phyloP scores from a whole-genome alignment of 2,113 vertebrate genomes.

The Carettochelys insculpta region DNA sequence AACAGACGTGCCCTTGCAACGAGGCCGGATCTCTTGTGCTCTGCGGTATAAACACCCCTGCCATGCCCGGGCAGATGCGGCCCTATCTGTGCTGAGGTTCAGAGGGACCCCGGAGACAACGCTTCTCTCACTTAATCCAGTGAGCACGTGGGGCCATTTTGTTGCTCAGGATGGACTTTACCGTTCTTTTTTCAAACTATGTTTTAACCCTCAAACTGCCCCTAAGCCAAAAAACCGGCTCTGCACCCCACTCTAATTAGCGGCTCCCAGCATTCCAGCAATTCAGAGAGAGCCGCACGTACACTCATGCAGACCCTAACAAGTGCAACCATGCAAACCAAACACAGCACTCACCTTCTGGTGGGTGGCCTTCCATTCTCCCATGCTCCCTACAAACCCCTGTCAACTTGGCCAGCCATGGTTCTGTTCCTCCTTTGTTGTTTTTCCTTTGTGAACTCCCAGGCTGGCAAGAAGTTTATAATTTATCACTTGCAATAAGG shows the following conservation, averaged over 20 bases:
- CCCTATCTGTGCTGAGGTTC: not conserved
- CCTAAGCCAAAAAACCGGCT: not conserved
- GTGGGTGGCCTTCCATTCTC: not conserved
- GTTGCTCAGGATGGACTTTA: not conserved
- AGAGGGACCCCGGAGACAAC: not conserved
- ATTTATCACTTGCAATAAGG: constrained; percentile 33
- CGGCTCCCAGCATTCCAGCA: not conserved
- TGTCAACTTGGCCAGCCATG: constrained; percentile 3
- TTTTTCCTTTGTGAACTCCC: constrained; percentile 40
- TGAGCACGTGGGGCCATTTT: not conserved
- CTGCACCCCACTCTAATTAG: not conserved
- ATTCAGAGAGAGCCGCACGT: not conserved
- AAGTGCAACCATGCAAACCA: not conserved
- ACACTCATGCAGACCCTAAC: not conserved
- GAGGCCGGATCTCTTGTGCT: not conserved
- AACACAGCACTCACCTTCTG: not conserved
- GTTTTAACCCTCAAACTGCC: not conserved
- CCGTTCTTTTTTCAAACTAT: not conserved
- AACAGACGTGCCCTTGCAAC: not conserved
- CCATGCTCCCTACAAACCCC: not conserved
- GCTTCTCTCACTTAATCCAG: not conserved
- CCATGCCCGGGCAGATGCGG: not conserved
- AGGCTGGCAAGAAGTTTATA: constrained; percentile 37
- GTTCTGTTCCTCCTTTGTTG: constrained; percentile 40
- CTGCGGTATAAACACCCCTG: not conserved